phyloP scores from a whole-genome alignment of 1,140 invertebrate genomes.

The Probaryconus sp. region DNA sequence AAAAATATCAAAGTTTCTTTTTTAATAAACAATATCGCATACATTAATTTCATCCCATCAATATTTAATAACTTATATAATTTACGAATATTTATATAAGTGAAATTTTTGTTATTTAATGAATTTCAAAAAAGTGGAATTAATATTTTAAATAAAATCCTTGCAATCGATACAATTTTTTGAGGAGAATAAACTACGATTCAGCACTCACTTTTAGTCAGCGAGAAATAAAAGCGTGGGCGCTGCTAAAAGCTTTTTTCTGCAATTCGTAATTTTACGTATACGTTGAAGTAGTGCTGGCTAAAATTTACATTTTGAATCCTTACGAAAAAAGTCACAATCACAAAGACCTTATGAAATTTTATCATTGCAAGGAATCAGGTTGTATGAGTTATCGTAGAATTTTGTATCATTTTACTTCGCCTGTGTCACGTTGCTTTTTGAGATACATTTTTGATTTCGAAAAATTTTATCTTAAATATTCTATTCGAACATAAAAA shows the following conservation, averaged over 20 bases:
- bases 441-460: no score
- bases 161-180: slow-evolving; percentile 15
- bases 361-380: no score
- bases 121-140: not conserved
- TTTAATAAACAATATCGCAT: no score
- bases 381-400: no score
- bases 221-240: slow-evolving; percentile 16
- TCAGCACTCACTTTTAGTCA: slow-evolving; percentile 23
- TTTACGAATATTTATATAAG: not conserved
- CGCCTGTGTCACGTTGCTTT: no score
- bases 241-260: slow-evolving; percentile 40
- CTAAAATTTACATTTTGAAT: slow-evolving; percentile 33
- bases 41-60: no score
- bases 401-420: no score
- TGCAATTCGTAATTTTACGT: slow-evolving; percentile 25
- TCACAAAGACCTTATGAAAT: not conserved
- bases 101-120: not conserved
- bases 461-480: no score
- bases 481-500: no score
- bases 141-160: not conserved
- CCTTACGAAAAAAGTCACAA: not conserved
- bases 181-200: slow-evolving; percentile 19
- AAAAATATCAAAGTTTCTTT: no score
- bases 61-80: no score
- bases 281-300: slow-evolving; percentile 8